phyloP scores from a whole-genome alignment of 2,888 invertebrate genomes.

The Chelonus formosanus region DNA sequence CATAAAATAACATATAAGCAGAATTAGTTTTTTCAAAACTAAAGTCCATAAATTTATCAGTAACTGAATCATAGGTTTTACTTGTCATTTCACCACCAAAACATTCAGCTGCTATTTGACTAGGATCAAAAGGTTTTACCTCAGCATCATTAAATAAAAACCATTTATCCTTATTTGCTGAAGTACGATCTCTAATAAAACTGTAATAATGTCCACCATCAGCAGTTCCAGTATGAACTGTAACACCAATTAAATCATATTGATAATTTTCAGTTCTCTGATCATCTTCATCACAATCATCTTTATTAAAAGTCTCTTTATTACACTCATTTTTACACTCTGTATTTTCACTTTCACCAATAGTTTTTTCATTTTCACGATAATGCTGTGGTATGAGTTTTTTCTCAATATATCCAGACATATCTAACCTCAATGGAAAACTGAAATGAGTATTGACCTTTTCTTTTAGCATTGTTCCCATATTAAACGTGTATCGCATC shows the following conservation, averaged over 20 bases:
- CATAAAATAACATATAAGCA: constrained; percentile 97
- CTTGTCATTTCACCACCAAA: constrained; percentile 98
- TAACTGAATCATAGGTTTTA: constrained; percentile 95
- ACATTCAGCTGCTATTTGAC: constrained; percentile 93
- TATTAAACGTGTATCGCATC: constrained; percentile 96
- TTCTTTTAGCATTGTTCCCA: constrained; percentile 96
- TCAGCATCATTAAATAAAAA: constrained; percentile 92
- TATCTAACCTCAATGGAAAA: constrained; percentile 90
- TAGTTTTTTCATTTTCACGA: constrained; percentile 69
- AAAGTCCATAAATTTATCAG: constrained; percentile 97
- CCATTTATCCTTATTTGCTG: constrained; percentile 84
- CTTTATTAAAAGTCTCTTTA: constrained; percentile 43
- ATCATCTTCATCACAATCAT: constrained; percentile 26
- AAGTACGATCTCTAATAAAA: constrained; percentile 87
- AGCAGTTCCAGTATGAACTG: constrained; percentile 97
- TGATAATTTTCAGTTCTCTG: constrained; percentile 73
- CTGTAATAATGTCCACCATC: constrained; percentile 97
- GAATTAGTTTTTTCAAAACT: constrained; percentile 98
- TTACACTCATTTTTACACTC: constrained; percentile 36
- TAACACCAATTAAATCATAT: constrained; percentile 90
- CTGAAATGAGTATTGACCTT: constrained; percentile 98
- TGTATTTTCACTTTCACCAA: constrained; percentile 41
- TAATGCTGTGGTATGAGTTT: constrained; percentile 90
- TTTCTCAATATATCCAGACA: constrained; percentile 95
- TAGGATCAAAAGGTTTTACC: constrained; percentile 94